Evolutionary conservation across 2,888 invertebrate genomes (phyloP), one percentile per base, ranked within the genome.

Genomic region (Tanytarsus gracilentus): DNA sequence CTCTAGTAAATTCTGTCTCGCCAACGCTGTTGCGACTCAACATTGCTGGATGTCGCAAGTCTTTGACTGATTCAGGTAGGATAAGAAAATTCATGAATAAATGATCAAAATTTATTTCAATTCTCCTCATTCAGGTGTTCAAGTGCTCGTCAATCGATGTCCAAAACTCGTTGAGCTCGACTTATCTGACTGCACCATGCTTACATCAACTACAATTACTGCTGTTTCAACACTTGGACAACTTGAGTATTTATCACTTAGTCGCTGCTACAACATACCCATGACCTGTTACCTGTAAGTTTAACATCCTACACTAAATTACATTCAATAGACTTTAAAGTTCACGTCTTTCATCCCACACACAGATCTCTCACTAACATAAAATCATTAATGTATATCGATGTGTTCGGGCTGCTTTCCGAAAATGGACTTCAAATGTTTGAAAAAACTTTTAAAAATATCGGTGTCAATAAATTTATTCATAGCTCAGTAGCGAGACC

Each of bases 401-500:
- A 93, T 67, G 79, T 91, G 62, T 92, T 90, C 77, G 90, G 90
- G 8, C 81, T 88, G 72, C 77, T 92, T 55, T 82, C 83, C 56
- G 72, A 72, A 49, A 68, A 68, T 14, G 77, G 79, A 21, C 66
- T 84, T 61, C 72, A 76, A 65, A 70, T 75, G 49, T 70, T 85
- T 21, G 76, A 78, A 64, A 73, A 76, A 14, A 77, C 74, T 62
- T 77, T 86, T 66, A 76, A 79, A 2, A 72, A 74, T 62, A 79
- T 86, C 58, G 78, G 80, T 66, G 78, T 89, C 50, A 90, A 89
- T 72, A 82, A 83, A 69, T 84, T 82, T 67, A 79, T 82, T 63
- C 87, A 86, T 70, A 93, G 93, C 67, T 88, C 89, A 1, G 85
- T 95, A 11, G 92, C 93, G 0, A 77, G 91, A 11, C 95, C 95